Evolutionary conservation across 2,888 invertebrate species (phyloP).

Genomic region (Conus canariensis): DNA sequence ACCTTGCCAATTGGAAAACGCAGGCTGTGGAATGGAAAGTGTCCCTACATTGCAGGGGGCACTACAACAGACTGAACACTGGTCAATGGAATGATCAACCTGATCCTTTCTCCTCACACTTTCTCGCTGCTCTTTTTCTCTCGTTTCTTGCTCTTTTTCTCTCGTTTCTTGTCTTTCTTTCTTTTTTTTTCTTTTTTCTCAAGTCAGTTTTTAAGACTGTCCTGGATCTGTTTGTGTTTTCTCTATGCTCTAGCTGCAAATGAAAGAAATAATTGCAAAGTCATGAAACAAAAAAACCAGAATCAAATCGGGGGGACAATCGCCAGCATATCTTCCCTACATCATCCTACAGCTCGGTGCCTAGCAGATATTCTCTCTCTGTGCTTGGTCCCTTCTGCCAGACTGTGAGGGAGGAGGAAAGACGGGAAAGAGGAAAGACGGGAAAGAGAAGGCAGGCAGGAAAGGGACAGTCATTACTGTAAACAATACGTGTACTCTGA

Average conservation of each 20-base stretch:
- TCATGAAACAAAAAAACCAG: conserved; percentile 1
- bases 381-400: conserved; percentile 17
- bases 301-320: conserved; percentile 31
- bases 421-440: neutral
- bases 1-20: neutral
- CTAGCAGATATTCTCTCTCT: neutral
- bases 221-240: neutral
- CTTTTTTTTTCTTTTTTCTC: neutral
- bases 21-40: conserved; percentile 4
- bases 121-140: too few relatives aligned
- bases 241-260: conserved; percentile 34
- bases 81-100: neutral
- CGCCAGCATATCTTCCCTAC: conserved; percentile 37
- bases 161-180: neutral
- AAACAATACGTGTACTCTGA: too few relatives aligned
- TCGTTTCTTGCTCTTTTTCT: neutral
- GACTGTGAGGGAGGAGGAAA: neutral
- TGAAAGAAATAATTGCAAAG: conserved; percentile 26
- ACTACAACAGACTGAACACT: conserved; percentile 26
- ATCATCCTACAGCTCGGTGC: too few relatives aligned
- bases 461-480: too few relatives aligned
- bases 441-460: neutral
- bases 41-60: conserved; percentile 1
- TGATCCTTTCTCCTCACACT: neutral
- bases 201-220: neutral